These are phyloP conservation scores for Heliocidaris erythrogramma DNA, from an alignment of 35 echinoderm and acorn worm genomes.

Conservation along the genomic window DNA sequence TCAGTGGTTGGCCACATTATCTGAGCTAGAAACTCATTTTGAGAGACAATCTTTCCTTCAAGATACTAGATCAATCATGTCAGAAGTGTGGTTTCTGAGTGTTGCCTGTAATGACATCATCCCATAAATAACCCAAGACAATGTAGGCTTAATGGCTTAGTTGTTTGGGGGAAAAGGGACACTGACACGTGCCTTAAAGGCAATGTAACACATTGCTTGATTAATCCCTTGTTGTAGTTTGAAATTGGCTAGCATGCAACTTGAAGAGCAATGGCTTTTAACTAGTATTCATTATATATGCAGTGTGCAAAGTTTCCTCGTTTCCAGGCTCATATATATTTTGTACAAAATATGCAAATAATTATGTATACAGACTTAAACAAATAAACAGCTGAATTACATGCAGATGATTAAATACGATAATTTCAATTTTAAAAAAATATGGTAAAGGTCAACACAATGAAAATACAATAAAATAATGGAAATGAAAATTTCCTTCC, in stretches of 20 bases:
- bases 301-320: background rate
- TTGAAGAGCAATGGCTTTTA: background rate
- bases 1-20: slow-evolving; percentile 1
- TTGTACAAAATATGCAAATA: no score
- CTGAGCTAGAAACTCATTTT: background rate
- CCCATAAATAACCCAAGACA: background rate
- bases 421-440: no score
- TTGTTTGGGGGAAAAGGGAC: background rate
- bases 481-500: no score
- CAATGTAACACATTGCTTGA: background rate
- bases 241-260: background rate
- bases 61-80: slow-evolving; percentile 11
- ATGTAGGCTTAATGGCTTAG: slow-evolving; percentile 9
- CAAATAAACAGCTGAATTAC: no score
- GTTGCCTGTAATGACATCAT: background rate
- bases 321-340: background rate
- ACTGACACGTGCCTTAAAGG: background rate
- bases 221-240: background rate
- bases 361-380: no score
- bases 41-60: slow-evolving; percentile 10
- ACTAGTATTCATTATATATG: no score
- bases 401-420: no score
- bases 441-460: no score
- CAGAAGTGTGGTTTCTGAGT: background rate
- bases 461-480: no score